Conservation (phyloP, 2,113 vertebrate species). For the Scortum barcoo region DNA sequence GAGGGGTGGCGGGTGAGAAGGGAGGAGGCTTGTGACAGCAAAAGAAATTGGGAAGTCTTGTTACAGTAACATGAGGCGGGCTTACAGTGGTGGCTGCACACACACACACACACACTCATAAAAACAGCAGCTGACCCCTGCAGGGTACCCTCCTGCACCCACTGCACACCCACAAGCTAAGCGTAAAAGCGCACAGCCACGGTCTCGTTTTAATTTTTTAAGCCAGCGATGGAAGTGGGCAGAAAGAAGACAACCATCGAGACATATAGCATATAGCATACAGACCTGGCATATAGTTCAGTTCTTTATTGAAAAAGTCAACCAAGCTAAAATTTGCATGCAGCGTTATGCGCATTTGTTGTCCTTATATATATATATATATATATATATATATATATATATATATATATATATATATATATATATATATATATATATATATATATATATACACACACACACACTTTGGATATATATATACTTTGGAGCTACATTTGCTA, state of each 20-base stretch:
- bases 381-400: too few relatives aligned
- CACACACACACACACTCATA: constrained; percentile 8
- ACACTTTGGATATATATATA: too few relatives aligned
- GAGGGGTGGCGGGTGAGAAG: constrained; percentile 33
- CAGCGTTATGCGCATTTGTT: too few relatives aligned
- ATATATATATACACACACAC: too few relatives aligned
- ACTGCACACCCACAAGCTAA: constrained; percentile 49
- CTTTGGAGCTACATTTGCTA: too few relatives aligned
- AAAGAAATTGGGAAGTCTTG: constrained; percentile 57
- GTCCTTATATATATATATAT: too few relatives aligned
- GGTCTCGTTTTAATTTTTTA: constrained; percentile 1
- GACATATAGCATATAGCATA: too few relatives aligned
- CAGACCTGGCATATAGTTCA: too few relatives aligned
- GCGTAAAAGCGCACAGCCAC: constrained; percentile 40
- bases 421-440: too few relatives aligned
- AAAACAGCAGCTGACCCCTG: constrained; percentile 43
- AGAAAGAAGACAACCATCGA: neutral
- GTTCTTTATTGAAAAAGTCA: neutral
- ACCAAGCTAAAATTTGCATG: neutral
- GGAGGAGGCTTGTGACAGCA: constrained; percentile 53
- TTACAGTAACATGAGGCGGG: constrained; percentile 57
- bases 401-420: too few relatives aligned
- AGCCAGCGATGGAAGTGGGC: neutral
- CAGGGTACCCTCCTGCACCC: constrained; percentile 11
- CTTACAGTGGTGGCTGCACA: constrained; percentile 31